Base-by-base conservation (phyloP, 2,888 invertebrate species). In the Dorcus parallelipipedus region DNA sequence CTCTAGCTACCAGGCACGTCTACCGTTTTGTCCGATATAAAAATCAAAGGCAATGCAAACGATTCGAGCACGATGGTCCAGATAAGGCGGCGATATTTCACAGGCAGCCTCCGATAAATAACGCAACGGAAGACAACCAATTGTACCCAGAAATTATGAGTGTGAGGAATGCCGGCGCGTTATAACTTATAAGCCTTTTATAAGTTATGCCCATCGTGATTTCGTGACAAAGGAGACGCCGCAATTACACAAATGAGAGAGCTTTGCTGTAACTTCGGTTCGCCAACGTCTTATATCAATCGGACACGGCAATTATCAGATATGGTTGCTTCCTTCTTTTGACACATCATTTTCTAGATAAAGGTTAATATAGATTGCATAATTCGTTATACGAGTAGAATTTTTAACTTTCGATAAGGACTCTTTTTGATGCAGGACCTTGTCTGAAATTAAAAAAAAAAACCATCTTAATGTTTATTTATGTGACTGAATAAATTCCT, bases 221-320 rank as follows among this genome's bases (percentile, higher is more conserved):
- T 69, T 70, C 71, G 69, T 70, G 71, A 71, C 69, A 70, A 68
- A 70, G 69, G 67, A 60, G 65, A 70, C 69, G 67, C 67, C 67
- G 59, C 65, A 67, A 67, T 70, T 71, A 67, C 67, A 68, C 69
- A 69, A 70, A 67, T 58, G 54, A 61, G 62, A 60, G 61, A 64
- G 62, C 56, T 58, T 60, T 56, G 50, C 63, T 57, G 55, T 64
- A 65, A 65, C 60, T 62, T 59, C 60, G 54, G 58, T 54, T 54
- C 52, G 45, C 50, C 55, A 43, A 40, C 50, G 41, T 43, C 62
- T 59, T 58, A 62, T 57, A 59, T 59, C 61, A 56, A 43, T 58
- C 56, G 53, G 23, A 56, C 52, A 52, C 56, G 38, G 33, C 53
- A 38, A 41, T 56, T 52, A 59, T 60, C 54, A 60, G 47, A 47